Evolutionary conservation across 2,797 vertebrate species (phyloP), one percentile per base, ranked within the genome.

Genomic region (Telmatherina bonti): DNA sequence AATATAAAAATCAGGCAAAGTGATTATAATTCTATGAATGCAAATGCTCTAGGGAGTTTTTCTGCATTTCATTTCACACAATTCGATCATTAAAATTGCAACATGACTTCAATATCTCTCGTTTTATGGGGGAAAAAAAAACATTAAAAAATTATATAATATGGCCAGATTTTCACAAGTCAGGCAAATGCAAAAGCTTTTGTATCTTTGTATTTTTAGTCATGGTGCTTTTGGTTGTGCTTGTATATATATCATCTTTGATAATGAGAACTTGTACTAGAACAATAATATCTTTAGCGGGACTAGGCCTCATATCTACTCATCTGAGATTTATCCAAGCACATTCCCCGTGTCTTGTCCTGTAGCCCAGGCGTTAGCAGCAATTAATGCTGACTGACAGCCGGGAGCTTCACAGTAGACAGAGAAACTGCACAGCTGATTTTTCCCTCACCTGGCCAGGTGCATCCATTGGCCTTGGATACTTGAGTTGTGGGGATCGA

Each of bases 371-470:
- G 76, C 43, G 75, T 85, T 78, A 83, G 58, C 63, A 61, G 57
- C 43, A 8, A 74, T 72, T 91, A 91, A 90, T 91, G 35, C 78
- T 80, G 84, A 88, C 41, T 92, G 92, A 90, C 89, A 89, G 83
- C 60, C 43, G 49, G 57, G 45, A 72, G 67, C 66, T 73, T 75
- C 62, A 47, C 49, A 63, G 64, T 33, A n/a, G 36, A 70, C 49
- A 49, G 56, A 64, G 6, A 72, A 73, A 89, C 77, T 82, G 80
- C 81, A 69, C 20, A 6, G 69, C 35, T 76, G 70, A 78, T 65
- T 74, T 86, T 83, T 87, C 80, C 45, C 74, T 91, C 72, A 90
- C 82, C 82, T 91, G 85, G 67, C 69, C 76, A 88, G 78, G 82
- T 87, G 72, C 70, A 69, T 81, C 71, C 58, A 70, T 62, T 82